phyloP scores from a whole-genome alignment of 2,797 vertebrate species.

The Gobio occitaniae region DNA sequence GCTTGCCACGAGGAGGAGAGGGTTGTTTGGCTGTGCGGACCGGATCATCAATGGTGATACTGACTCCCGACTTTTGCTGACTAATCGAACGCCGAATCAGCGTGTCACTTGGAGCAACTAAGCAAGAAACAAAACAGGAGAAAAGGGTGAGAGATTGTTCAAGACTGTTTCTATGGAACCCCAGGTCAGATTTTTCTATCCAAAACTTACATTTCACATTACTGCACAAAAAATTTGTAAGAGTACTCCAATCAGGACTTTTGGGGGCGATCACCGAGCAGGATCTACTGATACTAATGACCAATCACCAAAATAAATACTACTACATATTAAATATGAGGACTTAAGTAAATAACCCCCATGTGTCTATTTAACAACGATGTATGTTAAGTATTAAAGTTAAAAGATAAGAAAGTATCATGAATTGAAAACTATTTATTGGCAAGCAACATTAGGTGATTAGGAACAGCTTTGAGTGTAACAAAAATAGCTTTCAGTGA shows the following conservation, averaged over 20 bases:
- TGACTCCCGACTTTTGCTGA: constrained; percentile 89
- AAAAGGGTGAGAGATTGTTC: neutral
- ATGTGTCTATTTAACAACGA: no score
- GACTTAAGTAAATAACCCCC: no score
- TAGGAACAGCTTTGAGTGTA: no score
- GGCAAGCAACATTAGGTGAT: no score
- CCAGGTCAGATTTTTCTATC: neutral
- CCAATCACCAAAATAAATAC: neutral
- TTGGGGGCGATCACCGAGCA: neutral
- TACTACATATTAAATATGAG: no score
- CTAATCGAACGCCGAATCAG: constrained; percentile 88
- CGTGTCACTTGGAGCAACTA: constrained; percentile 82
- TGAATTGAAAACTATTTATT: no score
- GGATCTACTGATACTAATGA: neutral
- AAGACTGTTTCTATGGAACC: neutral
- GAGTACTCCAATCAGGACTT: neutral
- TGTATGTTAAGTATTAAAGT: neutral
- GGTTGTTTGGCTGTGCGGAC: constrained; percentile 84
- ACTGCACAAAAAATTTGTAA: neutral
- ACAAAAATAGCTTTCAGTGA: no score
- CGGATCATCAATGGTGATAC: constrained; percentile 91
- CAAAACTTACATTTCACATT: neutral
- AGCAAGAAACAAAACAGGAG: neutral
- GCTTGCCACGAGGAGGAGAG: constrained; percentile 86
- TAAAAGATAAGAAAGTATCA: no score